A percentile compares a stretch with the other conserved stretches of the same genome.
phyloP scores from a whole-genome alignment of 2,113 vertebrate genomes.

The Clupea harengus region DNA sequence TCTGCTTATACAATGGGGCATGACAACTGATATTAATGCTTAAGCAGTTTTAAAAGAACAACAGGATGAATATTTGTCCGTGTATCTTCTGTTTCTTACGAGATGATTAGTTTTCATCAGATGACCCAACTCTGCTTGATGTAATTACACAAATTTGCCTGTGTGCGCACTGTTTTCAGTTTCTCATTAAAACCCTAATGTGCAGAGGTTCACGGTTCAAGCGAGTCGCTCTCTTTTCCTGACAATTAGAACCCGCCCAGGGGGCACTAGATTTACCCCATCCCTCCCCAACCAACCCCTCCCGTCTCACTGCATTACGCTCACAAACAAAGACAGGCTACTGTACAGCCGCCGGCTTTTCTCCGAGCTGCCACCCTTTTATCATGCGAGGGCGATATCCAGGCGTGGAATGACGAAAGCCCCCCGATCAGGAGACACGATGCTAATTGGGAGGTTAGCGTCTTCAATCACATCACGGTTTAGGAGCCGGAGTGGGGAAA shows the following conservation, averaged over 20 bases:
- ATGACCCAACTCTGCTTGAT: background rate
- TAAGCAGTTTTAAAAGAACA: background rate
- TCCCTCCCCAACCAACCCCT: too few relatives aligned
- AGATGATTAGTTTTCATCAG: background rate
- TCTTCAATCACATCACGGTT: background rate
- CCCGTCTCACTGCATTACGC: background rate
- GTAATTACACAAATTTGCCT: conserved; percentile 8
- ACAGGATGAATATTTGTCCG: background rate
- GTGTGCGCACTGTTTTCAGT: background rate
- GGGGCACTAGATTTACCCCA: background rate
- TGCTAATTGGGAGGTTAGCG: background rate
- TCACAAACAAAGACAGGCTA: background rate
- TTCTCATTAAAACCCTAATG: background rate
- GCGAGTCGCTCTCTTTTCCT: background rate
- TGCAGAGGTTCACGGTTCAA: background rate
- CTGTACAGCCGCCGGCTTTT: background rate
- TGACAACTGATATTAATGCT: background rate
- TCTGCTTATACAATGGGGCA: too few relatives aligned
- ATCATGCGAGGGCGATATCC: background rate
- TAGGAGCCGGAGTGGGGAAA: background rate
- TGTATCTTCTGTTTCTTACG: background rate
- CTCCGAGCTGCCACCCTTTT: background rate
- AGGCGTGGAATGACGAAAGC: background rate
- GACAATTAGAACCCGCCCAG: background rate
- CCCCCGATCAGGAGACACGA: background rate